A percentile compares a stretch with the other conserved stretches of the same genome.
These are phyloP conservation scores for Erpornis zantholeuca DNA, from an alignment of 2,113 vertebrate genomes.

Conservation along the genomic window DNA sequence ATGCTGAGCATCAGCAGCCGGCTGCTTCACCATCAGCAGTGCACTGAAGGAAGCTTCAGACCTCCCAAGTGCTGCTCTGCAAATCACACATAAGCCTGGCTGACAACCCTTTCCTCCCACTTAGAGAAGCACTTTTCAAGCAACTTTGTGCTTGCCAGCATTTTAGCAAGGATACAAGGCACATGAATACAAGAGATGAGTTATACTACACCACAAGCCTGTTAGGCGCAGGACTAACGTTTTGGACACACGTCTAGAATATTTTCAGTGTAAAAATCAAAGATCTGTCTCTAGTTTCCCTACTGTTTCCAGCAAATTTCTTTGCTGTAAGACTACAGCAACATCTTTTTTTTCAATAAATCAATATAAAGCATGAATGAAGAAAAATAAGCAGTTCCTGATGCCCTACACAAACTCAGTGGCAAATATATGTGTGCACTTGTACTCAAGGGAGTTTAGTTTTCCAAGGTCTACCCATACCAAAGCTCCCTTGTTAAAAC, in stretches of 20 bases:
- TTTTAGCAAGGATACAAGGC: not conserved
- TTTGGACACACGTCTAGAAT: not conserved
- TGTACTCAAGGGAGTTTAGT: not conserved
- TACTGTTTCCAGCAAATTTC: not conserved
- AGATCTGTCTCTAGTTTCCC: not conserved
- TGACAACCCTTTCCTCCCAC: accelerated
- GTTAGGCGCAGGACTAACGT: accelerated
- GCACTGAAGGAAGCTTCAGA: not conserved
- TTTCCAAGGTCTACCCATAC: not conserved
- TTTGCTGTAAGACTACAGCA: not conserved
- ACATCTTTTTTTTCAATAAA: not conserved
- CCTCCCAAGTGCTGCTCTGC: not conserved
- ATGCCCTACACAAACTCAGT: not conserved
- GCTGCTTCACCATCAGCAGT: not conserved
- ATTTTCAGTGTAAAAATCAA: not conserved
- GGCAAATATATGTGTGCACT: not conserved
- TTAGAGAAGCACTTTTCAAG: not conserved
- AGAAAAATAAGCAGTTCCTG: not conserved
- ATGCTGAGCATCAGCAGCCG: not conserved
- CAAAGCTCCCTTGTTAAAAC: not conserved
- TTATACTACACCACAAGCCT: not conserved
- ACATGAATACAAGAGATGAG: not conserved
- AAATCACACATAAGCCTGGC: not conserved
- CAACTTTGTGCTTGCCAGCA: not conserved
- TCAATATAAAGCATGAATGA: not conserved